Evolutionary conservation across 2,797 vertebrate genomes (phyloP).

Genomic region (Amazona finschi): DNA sequence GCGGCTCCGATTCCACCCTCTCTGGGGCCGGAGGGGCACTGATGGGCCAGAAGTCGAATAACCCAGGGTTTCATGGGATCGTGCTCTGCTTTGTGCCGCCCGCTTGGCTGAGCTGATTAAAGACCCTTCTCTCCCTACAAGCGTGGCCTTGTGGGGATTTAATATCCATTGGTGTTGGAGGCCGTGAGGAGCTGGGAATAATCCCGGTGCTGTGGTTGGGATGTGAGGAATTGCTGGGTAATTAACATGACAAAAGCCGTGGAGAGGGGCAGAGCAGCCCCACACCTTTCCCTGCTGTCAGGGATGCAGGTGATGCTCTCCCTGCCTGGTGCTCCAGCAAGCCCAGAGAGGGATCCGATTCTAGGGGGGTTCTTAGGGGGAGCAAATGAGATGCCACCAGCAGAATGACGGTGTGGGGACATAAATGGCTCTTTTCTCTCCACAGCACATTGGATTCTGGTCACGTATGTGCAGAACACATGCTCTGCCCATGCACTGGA

Average conservation of each 20-base stretch:
- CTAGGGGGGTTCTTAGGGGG: background rate
- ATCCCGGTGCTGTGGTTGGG: background rate
- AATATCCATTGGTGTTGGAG: background rate
- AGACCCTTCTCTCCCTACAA: rapidly evolving
- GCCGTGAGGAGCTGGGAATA: background rate
- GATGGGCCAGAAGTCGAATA: background rate
- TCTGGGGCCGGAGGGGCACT: background rate
- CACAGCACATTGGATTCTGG: background rate
- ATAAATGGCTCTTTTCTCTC: conserved; percentile 4
- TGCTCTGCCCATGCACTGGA: background rate
- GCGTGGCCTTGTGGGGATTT: background rate
- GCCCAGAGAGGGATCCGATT: background rate
- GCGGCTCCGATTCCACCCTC: rapidly evolving
- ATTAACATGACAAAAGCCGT: background rate
- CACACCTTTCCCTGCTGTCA: rapidly evolving
- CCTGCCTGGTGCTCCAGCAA: rapidly evolving
- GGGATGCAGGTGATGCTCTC: background rate
- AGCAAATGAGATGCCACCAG: background rate
- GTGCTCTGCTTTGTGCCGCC: background rate
- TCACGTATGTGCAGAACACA: background rate
- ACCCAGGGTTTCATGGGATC: rapidly evolving
- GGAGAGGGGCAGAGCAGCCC: background rate
- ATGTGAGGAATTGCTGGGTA: background rate
- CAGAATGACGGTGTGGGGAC: background rate
- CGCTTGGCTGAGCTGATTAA: background rate